phyloP scores from a whole-genome alignment of 2,797 vertebrate genomes.

The Gymnocypris eckloni region DNA sequence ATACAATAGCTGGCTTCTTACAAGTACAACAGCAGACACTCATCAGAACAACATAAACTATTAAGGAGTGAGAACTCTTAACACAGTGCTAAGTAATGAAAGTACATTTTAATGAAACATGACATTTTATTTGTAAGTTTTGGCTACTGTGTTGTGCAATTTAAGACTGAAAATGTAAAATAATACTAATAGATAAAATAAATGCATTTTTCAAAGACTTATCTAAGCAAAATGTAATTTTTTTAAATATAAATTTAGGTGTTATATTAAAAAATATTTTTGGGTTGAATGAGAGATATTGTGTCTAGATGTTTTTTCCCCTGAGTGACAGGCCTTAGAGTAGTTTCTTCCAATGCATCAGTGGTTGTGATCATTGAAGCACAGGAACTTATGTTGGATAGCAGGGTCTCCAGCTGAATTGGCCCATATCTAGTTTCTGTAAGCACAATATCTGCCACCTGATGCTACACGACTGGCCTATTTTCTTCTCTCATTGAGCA shows the following conservation, averaged over 20 bases:
- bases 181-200: not conserved
- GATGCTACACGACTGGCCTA: slow-evolving; percentile 65
- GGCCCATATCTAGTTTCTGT: slow-evolving; percentile 68
- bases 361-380: slow-evolving; percentile 41
- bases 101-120: not conserved
- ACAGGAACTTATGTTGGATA: slow-evolving; percentile 36
- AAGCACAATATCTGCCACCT: slow-evolving; percentile 62
- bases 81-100: not conserved
- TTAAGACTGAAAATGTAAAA: not conserved
- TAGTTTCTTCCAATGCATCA: slow-evolving; percentile 32
- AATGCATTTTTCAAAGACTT: not conserved
- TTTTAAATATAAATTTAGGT: not conserved
- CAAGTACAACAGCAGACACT: slow-evolving; percentile 29
- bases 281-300: not conserved
- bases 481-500: slow-evolving; percentile 65
- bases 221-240: not conserved
- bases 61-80: not conserved
- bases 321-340: slow-evolving; percentile 18
- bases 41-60: slow-evolving; percentile 23
- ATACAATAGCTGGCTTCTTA: slow-evolving; percentile 47
- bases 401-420: slow-evolving; percentile 51
- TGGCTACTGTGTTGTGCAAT: not conserved
- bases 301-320: not conserved
- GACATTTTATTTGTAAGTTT: not conserved
- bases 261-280: not conserved